Conservation (phyloP, 92 coral and sea anemone species). For the Umimayanthus chanpuru region DNA sequence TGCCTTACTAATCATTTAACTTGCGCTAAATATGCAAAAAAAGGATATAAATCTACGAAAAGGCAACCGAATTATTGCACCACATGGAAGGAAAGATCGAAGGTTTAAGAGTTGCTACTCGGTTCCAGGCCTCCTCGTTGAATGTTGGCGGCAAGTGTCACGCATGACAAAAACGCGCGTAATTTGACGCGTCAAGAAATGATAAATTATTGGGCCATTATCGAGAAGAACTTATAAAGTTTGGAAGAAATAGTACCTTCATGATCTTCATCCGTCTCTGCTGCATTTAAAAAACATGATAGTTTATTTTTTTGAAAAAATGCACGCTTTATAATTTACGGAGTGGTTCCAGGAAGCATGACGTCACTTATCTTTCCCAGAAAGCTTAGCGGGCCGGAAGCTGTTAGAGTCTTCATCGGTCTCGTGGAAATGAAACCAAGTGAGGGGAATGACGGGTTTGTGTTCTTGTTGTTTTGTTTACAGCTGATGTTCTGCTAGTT, state of each 20-base stretch:
- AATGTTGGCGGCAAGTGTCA: constrained; percentile 21
- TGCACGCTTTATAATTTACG: neutral
- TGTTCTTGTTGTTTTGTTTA: constrained; percentile 13
- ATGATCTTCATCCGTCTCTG: neutral
- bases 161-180: neutral
- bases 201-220: neutral
- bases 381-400: constrained; percentile 5
- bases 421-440: constrained; percentile 14
- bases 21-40: neutral
- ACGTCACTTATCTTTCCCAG: constrained; percentile 32
- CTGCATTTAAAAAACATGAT: neutral
- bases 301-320: neutral
- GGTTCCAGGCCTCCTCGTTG: constrained; percentile 25
- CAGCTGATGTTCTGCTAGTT: neutral
- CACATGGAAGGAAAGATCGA: constrained; percentile 26
- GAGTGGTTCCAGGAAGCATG: constrained; percentile 18
- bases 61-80: neutral
- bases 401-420: neutral
- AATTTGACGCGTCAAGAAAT: neutral
- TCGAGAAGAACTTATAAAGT: no score
- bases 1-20: neutral
- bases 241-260: neutral
- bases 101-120: neutral
- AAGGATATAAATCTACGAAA: neutral
- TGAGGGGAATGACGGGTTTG: constrained; percentile 15